phyloP scores from a whole-genome alignment of 2,113 vertebrate genomes.

The Entomyzon cyanotis region DNA sequence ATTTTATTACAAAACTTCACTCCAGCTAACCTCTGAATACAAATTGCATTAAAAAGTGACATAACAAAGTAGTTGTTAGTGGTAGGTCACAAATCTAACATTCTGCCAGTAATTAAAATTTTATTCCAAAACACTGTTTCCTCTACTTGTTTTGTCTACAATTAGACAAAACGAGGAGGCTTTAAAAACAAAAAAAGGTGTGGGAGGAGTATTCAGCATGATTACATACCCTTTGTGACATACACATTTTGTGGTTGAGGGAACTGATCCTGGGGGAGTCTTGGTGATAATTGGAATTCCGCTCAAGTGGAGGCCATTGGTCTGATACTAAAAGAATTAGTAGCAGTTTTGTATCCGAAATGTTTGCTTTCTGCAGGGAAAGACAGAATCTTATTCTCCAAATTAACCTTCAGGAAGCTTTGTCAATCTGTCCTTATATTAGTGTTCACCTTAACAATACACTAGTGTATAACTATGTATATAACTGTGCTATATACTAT shows the following conservation, averaged over 20 bases:
- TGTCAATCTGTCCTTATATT: neutral
- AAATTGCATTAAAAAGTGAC: neutral
- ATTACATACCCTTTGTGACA: neutral
- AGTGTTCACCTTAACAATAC: neutral
- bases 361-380: neutral
- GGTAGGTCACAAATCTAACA: neutral
- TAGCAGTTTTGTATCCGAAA: neutral
- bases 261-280: neutral
- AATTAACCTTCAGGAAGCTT: neutral
- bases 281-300: neutral
- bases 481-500: neutral
- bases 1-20: neutral
- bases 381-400: neutral
- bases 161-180: neutral
- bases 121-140: neutral
- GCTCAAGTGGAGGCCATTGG: neutral
- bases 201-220: neutral
- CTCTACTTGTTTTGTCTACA: constrained; percentile 15
- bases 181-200: neutral
- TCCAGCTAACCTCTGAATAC: neutral
- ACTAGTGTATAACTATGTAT: neutral
- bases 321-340: neutral
- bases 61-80: neutral
- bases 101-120: neutral
- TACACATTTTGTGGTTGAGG: neutral